Percentiles rank a stretch among this genome's conserved stretches.
Conservation (phyloP, 2,797 vertebrate species). For the Remorina albescens region DNA sequence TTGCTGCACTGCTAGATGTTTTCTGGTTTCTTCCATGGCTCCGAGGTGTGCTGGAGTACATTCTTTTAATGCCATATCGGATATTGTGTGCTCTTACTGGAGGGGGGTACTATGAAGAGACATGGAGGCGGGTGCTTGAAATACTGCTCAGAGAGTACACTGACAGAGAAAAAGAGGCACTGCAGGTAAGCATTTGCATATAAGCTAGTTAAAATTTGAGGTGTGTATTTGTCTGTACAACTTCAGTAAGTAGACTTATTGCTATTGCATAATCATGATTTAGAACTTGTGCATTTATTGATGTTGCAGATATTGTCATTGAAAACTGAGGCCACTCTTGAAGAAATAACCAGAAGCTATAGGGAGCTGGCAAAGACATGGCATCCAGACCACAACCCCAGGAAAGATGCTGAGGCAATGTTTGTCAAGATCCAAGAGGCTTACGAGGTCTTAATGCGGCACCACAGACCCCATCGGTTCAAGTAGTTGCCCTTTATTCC, state of each 20-base stretch:
- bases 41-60: constrained; percentile 81
- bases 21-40: constrained; percentile 89
- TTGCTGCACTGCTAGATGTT: constrained; percentile 86
- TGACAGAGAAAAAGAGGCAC: constrained; percentile 84
- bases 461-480: constrained; percentile 70
- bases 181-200: constrained; percentile 81
- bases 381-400: constrained; percentile 92
- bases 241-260: not conserved
- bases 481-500: constrained; percentile 45
- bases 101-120: constrained; percentile 76
- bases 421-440: constrained; percentile 91
- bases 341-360: constrained; percentile 89
- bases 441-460: constrained; percentile 85
- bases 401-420: constrained; percentile 86
- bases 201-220: not conserved
- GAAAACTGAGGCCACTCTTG: constrained; percentile 79
- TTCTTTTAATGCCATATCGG: constrained; percentile 87
- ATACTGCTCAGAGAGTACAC: constrained; percentile 85
- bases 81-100: constrained; percentile 81
- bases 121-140: constrained; percentile 86
- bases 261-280: not conserved
- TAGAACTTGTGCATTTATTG: constrained; percentile 4
- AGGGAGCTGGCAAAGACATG: constrained; percentile 89
- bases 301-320: constrained; percentile 87
- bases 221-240: not conserved